Percentiles rank a stretch among this genome's conserved stretches.
Evolutionary conservation across 1,140 invertebrate species (phyloP).

Genomic region (Diabrotica virgifera): DNA sequence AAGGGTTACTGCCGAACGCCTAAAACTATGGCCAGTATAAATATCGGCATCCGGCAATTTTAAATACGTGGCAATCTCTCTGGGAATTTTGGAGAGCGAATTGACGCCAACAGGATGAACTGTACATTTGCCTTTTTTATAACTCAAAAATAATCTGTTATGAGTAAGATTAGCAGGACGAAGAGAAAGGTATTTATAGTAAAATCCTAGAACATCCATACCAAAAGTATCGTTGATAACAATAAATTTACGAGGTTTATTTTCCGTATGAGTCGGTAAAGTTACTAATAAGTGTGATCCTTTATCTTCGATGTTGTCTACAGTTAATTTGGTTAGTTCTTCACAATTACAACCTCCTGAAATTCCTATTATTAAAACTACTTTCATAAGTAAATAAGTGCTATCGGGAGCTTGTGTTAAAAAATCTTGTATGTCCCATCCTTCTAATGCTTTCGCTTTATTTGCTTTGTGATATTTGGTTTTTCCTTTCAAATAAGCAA

Average conservation of each 20-base stretch:
- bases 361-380: background rate
- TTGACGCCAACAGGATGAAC: constrained; percentile 6
- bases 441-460: background rate
- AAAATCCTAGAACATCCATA: background rate
- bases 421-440: background rate
- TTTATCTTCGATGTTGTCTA: background rate
- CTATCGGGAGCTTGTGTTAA: background rate
- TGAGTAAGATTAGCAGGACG: background rate
- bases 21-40: constrained; percentile 8
- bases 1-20: background rate
- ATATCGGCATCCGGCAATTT: background rate
- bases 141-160: background rate
- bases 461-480: background rate
- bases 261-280: background rate
- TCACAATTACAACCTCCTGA: background rate
- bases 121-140: constrained; percentile 6
- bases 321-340: background rate
- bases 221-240: background rate
- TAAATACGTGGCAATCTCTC: constrained; percentile 6
- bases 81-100: background rate
- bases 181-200: background rate
- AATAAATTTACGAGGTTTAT: background rate
- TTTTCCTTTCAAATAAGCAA: constrained; percentile 1
- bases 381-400: background rate
- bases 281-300: background rate